A percentile compares a stretch with the other conserved stretches of the same genome.
These are phyloP conservation scores for cat (Felis catus) DNA, from an alignment of 2,113 vertebrate genomes.

Conservation along the genomic window F.catus_Fca126_mat1.0 CM031419.1:203813001-203813500, in stretches of 20 bases:
- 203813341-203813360: not conserved
- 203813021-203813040: constrained; percentile 49
- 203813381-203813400: not conserved
- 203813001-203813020: constrained; percentile 51
- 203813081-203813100: constrained; percentile 68
- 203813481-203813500: not conserved
- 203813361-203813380: constrained; percentile 21
- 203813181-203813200: constrained; percentile 27
- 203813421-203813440: not conserved
- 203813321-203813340: not conserved
- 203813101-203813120: constrained; percentile 39
- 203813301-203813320: not conserved
- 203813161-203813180: not conserved
- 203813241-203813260: not conserved
- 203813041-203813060: constrained; percentile 48
- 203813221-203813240: not conserved
- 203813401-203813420: not conserved
- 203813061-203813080: constrained; percentile 40
- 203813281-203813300: not conserved
- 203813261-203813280: constrained; percentile 18
- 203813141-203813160: not conserved
- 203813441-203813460: not conserved
- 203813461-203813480: not conserved
- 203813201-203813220: not conserved
- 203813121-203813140: constrained; percentile 24